Percentiles rank a stretch among this genome's conserved stretches.
Conservation (phyloP, 1,140 invertebrate species). For the Acromyrmex echinatior region DNA sequence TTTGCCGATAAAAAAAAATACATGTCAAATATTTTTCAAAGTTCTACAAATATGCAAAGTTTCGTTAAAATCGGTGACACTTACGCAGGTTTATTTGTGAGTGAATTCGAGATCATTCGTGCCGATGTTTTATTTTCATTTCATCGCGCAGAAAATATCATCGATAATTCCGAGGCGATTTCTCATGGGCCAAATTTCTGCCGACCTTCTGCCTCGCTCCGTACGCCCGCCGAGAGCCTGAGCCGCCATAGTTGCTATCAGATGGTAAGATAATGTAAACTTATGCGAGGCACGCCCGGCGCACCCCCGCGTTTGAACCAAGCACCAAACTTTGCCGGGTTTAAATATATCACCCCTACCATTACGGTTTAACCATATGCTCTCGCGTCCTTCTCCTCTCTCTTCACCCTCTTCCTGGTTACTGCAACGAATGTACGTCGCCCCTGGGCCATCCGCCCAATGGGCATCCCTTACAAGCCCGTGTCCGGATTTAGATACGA, state of each 20-base stretch:
- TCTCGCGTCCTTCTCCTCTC: slow-evolving; percentile 62
- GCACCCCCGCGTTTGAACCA: slow-evolving; percentile 71
- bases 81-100: no score
- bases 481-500: slow-evolving; percentile 77
- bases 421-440: slow-evolving; percentile 62
- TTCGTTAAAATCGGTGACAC: no score
- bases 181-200: slow-evolving; percentile 71
- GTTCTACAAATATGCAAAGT: no score
- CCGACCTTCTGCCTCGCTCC: slow-evolving; percentile 71
- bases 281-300: slow-evolving; percentile 86
- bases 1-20: no score
- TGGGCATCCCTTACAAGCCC: slow-evolving; percentile 72
- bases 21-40: no score
- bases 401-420: neutral
- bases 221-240: slow-evolving; percentile 56
- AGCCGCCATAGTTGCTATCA: slow-evolving; percentile 82
- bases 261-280: slow-evolving; percentile 87
- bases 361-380: slow-evolving; percentile 86
- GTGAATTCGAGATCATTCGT: neutral
- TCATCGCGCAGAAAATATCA: neutral
- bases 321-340: slow-evolving; percentile 84
- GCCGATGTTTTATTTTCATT: slow-evolving; percentile 7
- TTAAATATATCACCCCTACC: slow-evolving; percentile 86
- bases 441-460: slow-evolving; percentile 50
- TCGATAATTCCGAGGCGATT: slow-evolving; percentile 45